Conservation (phyloP, 2,888 invertebrate genomes). For the Cephus runcator region DNA sequence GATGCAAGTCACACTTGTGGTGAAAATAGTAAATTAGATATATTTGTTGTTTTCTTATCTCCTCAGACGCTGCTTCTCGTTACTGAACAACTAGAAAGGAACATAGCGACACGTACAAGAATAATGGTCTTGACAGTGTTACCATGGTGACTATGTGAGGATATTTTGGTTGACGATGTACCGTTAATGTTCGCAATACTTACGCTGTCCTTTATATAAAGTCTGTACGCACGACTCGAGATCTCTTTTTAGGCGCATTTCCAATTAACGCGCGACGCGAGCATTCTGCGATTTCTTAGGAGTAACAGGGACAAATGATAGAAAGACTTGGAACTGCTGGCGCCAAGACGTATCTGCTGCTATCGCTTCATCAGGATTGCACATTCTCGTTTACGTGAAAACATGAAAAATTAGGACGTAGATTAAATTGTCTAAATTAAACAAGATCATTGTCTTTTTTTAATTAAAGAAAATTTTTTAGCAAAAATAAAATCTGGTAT, state of each 20-base stretch:
- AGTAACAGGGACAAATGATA: no score
- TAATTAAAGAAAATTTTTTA: neutral
- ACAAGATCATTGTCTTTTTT: neutral
- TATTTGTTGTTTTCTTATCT: constrained; percentile 28
- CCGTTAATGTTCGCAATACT: constrained; percentile 4
- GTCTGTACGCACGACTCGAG: neutral
- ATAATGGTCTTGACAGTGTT: constrained; percentile 29
- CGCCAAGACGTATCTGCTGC: neutral
- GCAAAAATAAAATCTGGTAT: neutral
- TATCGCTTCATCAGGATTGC: neutral
- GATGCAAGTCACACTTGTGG: no score
- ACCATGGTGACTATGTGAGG: neutral
- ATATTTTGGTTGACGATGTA: constrained; percentile 3
- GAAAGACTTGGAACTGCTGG: no score
- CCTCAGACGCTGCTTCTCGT: constrained; percentile 22
- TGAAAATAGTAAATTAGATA: constrained; percentile 30
- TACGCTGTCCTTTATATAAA: neutral
- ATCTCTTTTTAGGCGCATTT: constrained; percentile 3
- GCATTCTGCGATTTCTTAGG: neutral
- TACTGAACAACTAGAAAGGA: constrained; percentile 38
- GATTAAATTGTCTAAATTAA: neutral
- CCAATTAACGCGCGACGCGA: constrained; percentile 8
- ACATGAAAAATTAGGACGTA: neutral
- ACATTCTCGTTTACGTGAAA: neutral
- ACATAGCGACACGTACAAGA: constrained; percentile 38